Percentiles rank a stretch among this genome's conserved stretches.
Evolutionary conservation across 2,797 vertebrate species (phyloP).

Genomic region (Rhinella marina): DNA sequence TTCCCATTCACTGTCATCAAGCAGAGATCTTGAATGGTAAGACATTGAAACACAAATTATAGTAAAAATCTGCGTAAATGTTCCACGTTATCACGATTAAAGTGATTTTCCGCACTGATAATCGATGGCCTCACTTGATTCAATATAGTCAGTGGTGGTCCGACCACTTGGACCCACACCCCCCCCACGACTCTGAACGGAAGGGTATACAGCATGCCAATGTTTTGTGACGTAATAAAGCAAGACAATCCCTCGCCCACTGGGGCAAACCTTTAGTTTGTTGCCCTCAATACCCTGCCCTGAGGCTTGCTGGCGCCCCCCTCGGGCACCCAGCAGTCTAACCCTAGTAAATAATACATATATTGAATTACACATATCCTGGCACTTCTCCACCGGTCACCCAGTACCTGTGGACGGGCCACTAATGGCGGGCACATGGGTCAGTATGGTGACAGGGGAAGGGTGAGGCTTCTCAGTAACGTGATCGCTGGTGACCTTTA

Average conservation of each 20-base stretch:
- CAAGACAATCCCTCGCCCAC: neutral
- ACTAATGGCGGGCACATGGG: neutral
- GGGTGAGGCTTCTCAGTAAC: slow-evolving; percentile 29
- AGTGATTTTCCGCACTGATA: too few relatives aligned
- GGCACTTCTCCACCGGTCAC: neutral
- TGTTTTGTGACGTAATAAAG: too few relatives aligned
- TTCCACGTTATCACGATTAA: too few relatives aligned
- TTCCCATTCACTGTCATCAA: neutral
- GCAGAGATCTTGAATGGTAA: neutral
- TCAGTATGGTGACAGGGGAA: neutral
- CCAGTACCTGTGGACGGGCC: neutral
- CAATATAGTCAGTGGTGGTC: neutral
- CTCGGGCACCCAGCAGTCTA: neutral
- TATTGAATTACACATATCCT: too few relatives aligned
- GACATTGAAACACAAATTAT: too few relatives aligned
- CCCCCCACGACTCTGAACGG: too few relatives aligned
- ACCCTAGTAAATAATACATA: neutral
- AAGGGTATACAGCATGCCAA: too few relatives aligned
- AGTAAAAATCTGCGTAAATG: too few relatives aligned
- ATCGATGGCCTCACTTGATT: too few relatives aligned
- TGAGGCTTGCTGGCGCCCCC: neutral
- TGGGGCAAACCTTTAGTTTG: neutral
- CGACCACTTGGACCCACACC: neutral
- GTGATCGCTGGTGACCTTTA: slow-evolving; percentile 34
- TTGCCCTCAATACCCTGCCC: neutral